These are phyloP conservation scores for Leiothrix lutea DNA, from an alignment of 2,113 vertebrate species.

Conservation along the genomic window DNA sequence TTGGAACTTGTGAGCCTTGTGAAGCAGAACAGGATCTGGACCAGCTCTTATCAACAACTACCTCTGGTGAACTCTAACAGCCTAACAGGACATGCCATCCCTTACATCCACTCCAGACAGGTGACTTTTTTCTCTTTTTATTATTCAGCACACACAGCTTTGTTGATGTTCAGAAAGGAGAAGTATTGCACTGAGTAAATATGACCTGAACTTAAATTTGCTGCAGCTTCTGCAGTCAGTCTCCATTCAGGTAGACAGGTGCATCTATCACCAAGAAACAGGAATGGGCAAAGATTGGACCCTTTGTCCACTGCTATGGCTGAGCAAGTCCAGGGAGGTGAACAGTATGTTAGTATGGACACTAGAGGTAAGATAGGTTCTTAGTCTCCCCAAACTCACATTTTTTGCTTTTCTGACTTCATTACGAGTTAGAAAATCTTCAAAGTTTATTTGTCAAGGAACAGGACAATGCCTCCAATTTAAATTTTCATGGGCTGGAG, in stretches of 20 bases:
- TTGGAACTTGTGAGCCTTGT: neutral
- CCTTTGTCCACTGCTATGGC: neutral
- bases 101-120: neutral
- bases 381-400: neutral
- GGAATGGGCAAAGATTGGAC: neutral
- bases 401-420: neutral
- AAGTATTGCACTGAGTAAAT: neutral
- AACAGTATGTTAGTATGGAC: neutral
- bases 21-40: neutral
- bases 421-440: neutral
- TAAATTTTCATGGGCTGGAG: neutral
- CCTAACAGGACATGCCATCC: neutral
- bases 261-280: neutral
- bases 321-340: neutral
- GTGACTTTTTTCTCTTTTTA: neutral
- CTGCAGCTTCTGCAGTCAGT: neutral
- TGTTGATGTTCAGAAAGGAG: neutral
- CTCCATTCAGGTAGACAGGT: neutral
- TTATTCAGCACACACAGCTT: neutral
- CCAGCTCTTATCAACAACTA: neutral
- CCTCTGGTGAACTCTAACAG: neutral
- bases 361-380: neutral
- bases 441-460: neutral
- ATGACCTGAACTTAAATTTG: neutral
- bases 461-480: neutral